phyloP scores from a whole-genome alignment of 2,797 vertebrate species.

The Spinibarbus caldwelli region DNA sequence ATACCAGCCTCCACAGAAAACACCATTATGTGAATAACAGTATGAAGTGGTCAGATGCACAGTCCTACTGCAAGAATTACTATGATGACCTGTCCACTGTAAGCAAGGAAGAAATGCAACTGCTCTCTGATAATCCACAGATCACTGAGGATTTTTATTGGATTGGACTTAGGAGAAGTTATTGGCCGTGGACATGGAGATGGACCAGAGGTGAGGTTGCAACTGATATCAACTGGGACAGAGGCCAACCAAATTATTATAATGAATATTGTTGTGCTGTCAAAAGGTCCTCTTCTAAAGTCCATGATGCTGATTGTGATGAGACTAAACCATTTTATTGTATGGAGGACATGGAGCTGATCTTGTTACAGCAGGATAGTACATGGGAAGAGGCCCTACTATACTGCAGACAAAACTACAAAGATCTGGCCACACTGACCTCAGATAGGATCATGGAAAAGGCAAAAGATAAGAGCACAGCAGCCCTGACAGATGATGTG shows the following conservation, averaged over 20 bases:
- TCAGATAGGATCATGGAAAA: not conserved
- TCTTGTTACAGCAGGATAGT: not conserved
- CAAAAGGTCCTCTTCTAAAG: fast-evolving
- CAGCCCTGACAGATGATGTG: not conserved
- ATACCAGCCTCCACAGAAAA: no score
- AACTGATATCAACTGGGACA: not conserved
- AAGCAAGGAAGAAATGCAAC: not conserved
- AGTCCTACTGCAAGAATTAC: not conserved
- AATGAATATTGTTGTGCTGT: fast-evolving
- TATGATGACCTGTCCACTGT: conserved; percentile 10
- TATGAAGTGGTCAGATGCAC: not conserved
- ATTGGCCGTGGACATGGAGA: fast-evolving
- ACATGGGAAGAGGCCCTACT: not conserved
- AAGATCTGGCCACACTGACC: not conserved
- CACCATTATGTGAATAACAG: not conserved
- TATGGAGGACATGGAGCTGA: not conserved
- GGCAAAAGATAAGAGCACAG: not conserved
- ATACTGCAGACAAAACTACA: conserved; percentile 2
- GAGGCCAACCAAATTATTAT: fast-evolving
- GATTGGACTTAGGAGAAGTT: not conserved
- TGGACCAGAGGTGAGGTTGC: not conserved
- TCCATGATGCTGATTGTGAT: fast-evolving
- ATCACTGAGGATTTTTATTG: fast-evolving
- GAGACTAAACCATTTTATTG: fast-evolving
- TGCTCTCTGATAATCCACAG: fast-evolving